Evolutionary conservation across 1,140 invertebrate species (phyloP).

Genomic region (Xylocopa sonorina): DNA sequence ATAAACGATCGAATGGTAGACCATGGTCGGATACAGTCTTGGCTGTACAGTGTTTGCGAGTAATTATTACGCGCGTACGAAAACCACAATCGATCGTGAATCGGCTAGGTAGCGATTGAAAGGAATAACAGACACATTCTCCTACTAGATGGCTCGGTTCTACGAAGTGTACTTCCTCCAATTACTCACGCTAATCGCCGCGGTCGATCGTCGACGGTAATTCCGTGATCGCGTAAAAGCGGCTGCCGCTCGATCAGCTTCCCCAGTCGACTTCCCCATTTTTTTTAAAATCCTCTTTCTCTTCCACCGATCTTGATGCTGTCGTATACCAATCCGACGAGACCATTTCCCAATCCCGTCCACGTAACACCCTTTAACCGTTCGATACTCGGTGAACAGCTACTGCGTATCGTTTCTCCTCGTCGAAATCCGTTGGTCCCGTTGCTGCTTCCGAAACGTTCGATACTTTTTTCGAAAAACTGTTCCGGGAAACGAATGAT

Average conservation of each 20-base stretch:
- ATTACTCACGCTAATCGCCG: constrained; percentile 44
- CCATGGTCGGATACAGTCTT: too few species aligned
- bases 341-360: too few species aligned
- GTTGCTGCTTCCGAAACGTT: not conserved
- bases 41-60: not conserved
- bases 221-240: constrained; percentile 2
- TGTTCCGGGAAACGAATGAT: too few species aligned
- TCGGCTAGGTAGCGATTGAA: not conserved
- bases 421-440: not conserved
- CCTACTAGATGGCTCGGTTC: not conserved
- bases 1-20: not conserved
- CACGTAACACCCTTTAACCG: not conserved
- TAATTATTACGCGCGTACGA: not conserved
- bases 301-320: not conserved
- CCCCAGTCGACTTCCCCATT: not conserved
- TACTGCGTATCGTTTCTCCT: too few species aligned
- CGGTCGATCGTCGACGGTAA: not conserved
- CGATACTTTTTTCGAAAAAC: not conserved
- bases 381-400: too few species aligned
- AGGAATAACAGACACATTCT: not conserved
- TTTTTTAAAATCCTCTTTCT: constrained; percentile 1
- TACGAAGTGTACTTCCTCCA: constrained; percentile 20
- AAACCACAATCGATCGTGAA: not conserved
- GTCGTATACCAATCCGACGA: not conserved
- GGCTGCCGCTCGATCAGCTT: not conserved